Evolutionary conservation across 2,888 invertebrate species (phyloP).

Genomic region (Scaptomyza parva): DNA sequence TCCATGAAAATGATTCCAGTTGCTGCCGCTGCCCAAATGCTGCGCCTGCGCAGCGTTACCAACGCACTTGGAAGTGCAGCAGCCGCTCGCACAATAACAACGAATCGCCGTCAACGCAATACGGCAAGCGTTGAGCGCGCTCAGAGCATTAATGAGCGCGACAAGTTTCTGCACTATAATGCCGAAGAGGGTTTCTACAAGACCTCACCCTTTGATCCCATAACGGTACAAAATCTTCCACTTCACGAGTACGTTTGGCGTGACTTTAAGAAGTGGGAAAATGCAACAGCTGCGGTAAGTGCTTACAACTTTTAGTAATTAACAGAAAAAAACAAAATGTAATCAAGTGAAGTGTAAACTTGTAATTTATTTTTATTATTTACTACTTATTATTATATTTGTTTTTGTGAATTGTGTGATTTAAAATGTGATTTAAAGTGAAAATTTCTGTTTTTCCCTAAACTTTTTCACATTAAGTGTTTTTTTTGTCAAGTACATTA

Average conservation of each 20-base stretch:
- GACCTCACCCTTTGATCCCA: slow-evolving; percentile 86
- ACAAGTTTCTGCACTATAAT: slow-evolving; percentile 78
- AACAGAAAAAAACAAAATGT: neutral
- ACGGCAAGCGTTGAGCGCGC: slow-evolving; percentile 75
- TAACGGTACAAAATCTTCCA: slow-evolving; percentile 86
- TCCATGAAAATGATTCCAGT: slow-evolving; percentile 59
- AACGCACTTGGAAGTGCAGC: slow-evolving; percentile 30
- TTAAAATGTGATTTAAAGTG: too few relatives aligned
- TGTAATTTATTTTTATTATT: too few relatives aligned
- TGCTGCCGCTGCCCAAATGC: slow-evolving; percentile 54
- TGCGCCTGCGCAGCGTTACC: slow-evolving; percentile 62
- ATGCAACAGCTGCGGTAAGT: slow-evolving; percentile 88
- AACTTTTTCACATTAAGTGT: too few relatives aligned
- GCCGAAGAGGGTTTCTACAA: slow-evolving; percentile 81
- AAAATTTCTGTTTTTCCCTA: too few relatives aligned
- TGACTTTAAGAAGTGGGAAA: slow-evolving; percentile 88
- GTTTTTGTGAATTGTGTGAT: too few relatives aligned
- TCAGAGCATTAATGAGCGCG: slow-evolving; percentile 70
- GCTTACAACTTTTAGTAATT: neutral
- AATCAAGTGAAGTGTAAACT: neutral
- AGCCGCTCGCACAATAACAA: slow-evolving; percentile 54
- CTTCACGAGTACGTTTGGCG: slow-evolving; percentile 88
- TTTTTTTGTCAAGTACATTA: too few relatives aligned
- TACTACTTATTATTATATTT: too few relatives aligned
- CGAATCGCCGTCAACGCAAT: slow-evolving; percentile 69